A percentile compares a stretch with the other conserved stretches of the same genome.
Conservation (phyloP, 23 tunicate species). For the Phallusia fumigata region DNA sequence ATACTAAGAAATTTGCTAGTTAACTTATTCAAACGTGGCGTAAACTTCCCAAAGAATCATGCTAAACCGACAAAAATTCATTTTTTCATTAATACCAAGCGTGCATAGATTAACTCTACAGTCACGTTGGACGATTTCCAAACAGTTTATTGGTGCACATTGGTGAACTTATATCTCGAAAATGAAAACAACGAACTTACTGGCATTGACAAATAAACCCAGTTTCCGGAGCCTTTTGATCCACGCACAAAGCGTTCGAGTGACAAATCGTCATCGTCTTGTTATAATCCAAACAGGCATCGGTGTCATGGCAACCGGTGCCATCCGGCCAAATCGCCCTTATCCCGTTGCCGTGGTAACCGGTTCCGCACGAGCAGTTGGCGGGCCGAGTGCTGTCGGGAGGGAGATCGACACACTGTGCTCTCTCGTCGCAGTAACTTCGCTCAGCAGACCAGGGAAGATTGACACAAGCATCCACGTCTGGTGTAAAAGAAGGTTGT, state of each 20-base stretch:
- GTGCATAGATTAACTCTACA: too few species aligned
- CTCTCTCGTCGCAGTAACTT: conserved; percentile 33
- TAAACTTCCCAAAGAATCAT: too few species aligned
- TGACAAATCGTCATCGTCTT: conserved; percentile 13
- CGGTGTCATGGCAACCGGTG: conserved; percentile 53
- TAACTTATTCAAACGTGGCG: too few species aligned
- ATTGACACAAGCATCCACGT: conserved; percentile 48
- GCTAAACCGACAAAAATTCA: too few species aligned
- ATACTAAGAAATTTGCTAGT: too few species aligned
- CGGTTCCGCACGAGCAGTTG: conserved; percentile 59
- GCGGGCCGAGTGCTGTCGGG: conserved; percentile 30
- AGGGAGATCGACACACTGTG: conserved; percentile 35
- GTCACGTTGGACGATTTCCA: not conserved
- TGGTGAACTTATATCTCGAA: too few species aligned
- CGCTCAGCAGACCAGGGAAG: not conserved
- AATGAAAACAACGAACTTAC: conserved; percentile 11
- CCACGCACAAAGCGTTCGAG: conserved; percentile 26
- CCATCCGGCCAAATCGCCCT: conserved; percentile 15
- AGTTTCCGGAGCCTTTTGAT: conserved; percentile 31
- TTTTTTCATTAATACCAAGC: too few species aligned
- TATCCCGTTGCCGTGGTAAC: conserved; percentile 74
- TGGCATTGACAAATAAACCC: conserved; percentile 47
- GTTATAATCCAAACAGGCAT: conserved; percentile 32
- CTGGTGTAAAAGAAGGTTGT: conserved; percentile 4
- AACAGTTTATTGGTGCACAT: too few species aligned